Evolutionary conservation across 2,888 invertebrate species (phyloP), one percentile per base, ranked within the genome.

Genomic region (Holacanthella duospinosa): DNA sequence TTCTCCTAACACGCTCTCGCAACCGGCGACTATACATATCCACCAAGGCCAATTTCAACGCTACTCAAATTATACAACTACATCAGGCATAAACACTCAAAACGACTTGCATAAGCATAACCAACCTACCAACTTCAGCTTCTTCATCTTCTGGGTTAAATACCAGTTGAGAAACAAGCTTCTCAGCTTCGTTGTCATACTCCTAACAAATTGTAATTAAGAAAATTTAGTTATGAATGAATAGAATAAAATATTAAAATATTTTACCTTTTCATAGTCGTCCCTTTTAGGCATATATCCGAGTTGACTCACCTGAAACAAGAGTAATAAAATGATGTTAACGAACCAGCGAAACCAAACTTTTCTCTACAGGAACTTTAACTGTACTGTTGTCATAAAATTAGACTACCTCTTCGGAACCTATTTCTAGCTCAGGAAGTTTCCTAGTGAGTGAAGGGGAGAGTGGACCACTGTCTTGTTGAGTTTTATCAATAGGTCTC

Each of bases 251-350:
- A 26, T n/a, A 54, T 53, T 29, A 25, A 28, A n/a, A n/a, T 19
- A 56, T 29, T 28, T 75, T 78, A 90, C 90, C 78, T 90, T 84
- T 80, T 95, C 95, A 81, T 93, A 96, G 76, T 95, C 94, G 82
- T 95, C 95, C 75, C 95, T 83, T 75, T 91, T 88, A 1, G 94
- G 90, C 89, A 93, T 93, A 75, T 94, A 96, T 1, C 93, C 92
- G 12, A 96, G 81, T 74, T 91, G 87, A 6, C 36, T 16, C 6
- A 36, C 36, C 36, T 36, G 36, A 36, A 36, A 36, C 16, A 16
- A 36, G n/a, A n/a, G n/a, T n/a, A 36, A 36, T 36, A 36, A 16
- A 36, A 36, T 12, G 9, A 12, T 36, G 16, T 16, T 36, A 36
- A 36, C 6, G 6, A 36, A 12, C 16, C 36, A 36, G 36, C n/a